A percentile compares a stretch with the other conserved stretches of the same genome.
These are phyloP conservation scores for Bufo bufo DNA, from an alignment of 2,113 vertebrate species.

Conservation along the genomic window DNA sequence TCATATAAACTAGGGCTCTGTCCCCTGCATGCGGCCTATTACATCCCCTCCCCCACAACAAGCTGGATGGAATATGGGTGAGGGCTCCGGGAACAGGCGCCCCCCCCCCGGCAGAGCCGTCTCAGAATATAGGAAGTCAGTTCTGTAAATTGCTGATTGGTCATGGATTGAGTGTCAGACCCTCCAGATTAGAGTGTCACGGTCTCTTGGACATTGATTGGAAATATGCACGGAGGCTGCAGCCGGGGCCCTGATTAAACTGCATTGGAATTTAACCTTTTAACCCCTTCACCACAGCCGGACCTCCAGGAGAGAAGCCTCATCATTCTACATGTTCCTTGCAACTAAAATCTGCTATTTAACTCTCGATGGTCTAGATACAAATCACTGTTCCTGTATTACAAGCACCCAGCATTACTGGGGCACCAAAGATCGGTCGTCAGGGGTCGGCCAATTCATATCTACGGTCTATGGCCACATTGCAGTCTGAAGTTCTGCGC, in stretches of 20 bases:
- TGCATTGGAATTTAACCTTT: conserved; percentile 62
- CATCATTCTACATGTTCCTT: not conserved
- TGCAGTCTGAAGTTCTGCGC: not conserved
- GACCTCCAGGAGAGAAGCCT: conserved; percentile 21
- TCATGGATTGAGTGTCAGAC: conserved; percentile 44
- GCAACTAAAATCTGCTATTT: not conserved
- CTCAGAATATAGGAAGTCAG: conserved; percentile 58
- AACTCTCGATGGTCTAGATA: not conserved
- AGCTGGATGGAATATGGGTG: not conserved
- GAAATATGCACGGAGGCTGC: conserved; percentile 16
- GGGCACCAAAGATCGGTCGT: too few species aligned
- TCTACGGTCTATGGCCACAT: not conserved
- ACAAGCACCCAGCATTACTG: too few species aligned
- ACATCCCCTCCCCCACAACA: too few species aligned
- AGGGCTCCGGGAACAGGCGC: not conserved
- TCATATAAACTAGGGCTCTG: not conserved
- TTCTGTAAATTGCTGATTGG: conserved; percentile 48
- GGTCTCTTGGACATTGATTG: conserved; percentile 47
- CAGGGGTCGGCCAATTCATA: too few species aligned
- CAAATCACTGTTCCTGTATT: too few species aligned
- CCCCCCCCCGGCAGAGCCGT: conserved; percentile 19
- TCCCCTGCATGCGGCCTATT: not conserved
- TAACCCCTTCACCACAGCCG: conserved; percentile 31
- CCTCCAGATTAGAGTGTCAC: conserved; percentile 33
- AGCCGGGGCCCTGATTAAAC: conserved; percentile 57